Evolutionary conservation across 2,888 invertebrate species (phyloP), one percentile per base, ranked within the genome.

Genomic region (Ochropleura plecta): DNA sequence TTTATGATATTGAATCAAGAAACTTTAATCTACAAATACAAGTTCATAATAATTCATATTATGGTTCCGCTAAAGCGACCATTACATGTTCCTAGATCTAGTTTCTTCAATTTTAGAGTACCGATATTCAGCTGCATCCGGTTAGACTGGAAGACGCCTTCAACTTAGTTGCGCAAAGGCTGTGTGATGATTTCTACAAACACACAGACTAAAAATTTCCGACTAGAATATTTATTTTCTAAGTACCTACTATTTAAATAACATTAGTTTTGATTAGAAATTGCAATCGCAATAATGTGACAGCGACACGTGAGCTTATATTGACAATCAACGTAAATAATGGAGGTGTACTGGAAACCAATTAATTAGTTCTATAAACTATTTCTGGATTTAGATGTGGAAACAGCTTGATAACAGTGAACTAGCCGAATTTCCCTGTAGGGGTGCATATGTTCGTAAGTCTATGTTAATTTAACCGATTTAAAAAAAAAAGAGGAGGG

Each of bases 291-390:
- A 63, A 14, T 59, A 79, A 67, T 75, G 48, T 76, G 66, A 49
- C n/a, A 10, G 5, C 0, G 44, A 67, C 79, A 79, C 70, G 79
- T 79, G 81, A 70, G 16, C 12, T 48, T n/a, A 42, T 46, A 14
- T 60, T 73, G 59, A 73, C 51, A 64, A 55, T 48, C 14, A 40
- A 18, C n/a, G 8, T 9, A 49, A 20, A 55, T 46, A 51, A 55
- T 42, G 10, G 18, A 12, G 2, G 30, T n/a, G 1, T 16, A 48
- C 9, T n/a, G 42, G 14, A n/a, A 59, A 40, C 16, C 14, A 67
- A 67, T 76, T 42, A 16, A 30, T 40, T 51, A 48, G 30, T 59
- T 49, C 20, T 59, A 3, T 42, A 59, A 40, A 55, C 53, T 69
- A 8, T 42, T 42, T 48, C 18, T 73, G 44, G n/a, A n/a, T 30